Base-by-base conservation (phyloP, 2,797 vertebrate species). In the Chlorospingus semifuscus region DNA sequence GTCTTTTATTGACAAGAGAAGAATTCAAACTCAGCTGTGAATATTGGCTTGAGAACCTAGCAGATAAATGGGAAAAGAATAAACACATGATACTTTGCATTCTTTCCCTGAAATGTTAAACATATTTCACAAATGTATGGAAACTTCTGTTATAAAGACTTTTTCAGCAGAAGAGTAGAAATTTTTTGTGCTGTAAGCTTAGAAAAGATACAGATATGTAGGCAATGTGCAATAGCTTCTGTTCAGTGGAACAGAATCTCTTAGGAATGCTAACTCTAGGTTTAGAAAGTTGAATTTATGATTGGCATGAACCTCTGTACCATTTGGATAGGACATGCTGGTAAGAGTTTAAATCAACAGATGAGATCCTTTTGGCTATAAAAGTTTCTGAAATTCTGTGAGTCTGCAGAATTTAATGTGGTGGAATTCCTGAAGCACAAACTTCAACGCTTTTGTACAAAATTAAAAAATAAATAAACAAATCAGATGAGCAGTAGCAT, bases 381-480 rank as follows among this genome's bases (percentile, higher is more conserved):
- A 61, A 46, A 27, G 6, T 3, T 81, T 64, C 14, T 57, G 57
- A 86, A 69, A 53, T 39, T 21, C 72, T 34, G 71, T 77, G 7
- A 52, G 8, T 8, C 55, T 27, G 6, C 21, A 60, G 26, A 39
- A 87, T 53, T 72, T 36, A 17, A 4, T 18, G 4, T 32, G 13
- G 5, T 2, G 4, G 15, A 46, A 66, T 34, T 78, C 11, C 8
- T 63, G 53, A 65, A 49, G 27, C 6, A 68, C 20, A 55, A 47
- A 52, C 7, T 64, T 59, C 39, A 61, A 22, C 0, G 1, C 1
- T 64, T 64, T 64, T 74, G 8, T 12, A 22, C 0, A 2, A 30
- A 59, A 65, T 41, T 55, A 0, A 46, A 96, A 78, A 87, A 47
- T 95, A 78, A 85, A 3, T 4, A 44, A 21, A 44, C 1, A 4